A percentile compares a stretch with the other conserved stretches of the same genome.
phyloP scores from a whole-genome alignment of 2,888 invertebrate genomes.

The Chaetogeoica ovagalla region DNA sequence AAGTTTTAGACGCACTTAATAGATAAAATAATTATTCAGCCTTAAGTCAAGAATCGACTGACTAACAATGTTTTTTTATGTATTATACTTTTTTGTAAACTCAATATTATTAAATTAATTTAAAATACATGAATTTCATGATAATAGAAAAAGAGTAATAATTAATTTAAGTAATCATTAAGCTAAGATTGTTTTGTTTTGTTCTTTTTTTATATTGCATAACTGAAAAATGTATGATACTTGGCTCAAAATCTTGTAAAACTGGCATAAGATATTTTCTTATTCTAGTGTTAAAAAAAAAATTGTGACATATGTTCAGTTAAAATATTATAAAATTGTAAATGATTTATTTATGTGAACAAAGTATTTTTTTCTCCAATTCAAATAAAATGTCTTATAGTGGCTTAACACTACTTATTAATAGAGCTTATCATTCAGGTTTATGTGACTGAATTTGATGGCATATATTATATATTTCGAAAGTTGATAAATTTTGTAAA shows the following conservation, averaged over 20 bases:
- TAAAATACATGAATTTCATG: slow-evolving; percentile 52
- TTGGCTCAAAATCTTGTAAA: slow-evolving; percentile 47
- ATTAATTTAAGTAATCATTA: slow-evolving; percentile 53
- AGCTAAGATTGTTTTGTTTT: slow-evolving; percentile 49
- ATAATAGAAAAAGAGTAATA: slow-evolving; percentile 51
- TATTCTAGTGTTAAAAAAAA: slow-evolving; percentile 17
- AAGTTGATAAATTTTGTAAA: slow-evolving; percentile 34
- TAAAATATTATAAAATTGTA: slow-evolving; percentile 24
- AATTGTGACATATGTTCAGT: slow-evolving; percentile 21
- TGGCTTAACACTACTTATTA: slow-evolving; percentile 51
- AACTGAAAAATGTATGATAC: slow-evolving; percentile 41
- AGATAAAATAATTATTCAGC: slow-evolving; percentile 50
- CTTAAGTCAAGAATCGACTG: slow-evolving; percentile 53
- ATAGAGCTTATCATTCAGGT: slow-evolving; percentile 36
- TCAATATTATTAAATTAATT: slow-evolving; percentile 52
- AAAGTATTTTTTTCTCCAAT: slow-evolving; percentile 37
- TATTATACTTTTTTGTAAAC: slow-evolving; percentile 53
- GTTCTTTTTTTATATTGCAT: slow-evolving; percentile 49
- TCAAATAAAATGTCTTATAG: slow-evolving; percentile 28
- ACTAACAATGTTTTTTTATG: slow-evolving; percentile 52
- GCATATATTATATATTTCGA: slow-evolving; percentile 27
- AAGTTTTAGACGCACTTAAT: slow-evolving; percentile 51
- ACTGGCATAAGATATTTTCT: slow-evolving; percentile 32
- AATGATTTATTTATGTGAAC: slow-evolving; percentile 46
- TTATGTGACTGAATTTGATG: slow-evolving; percentile 31